Evolutionary conservation across 2,888 invertebrate genomes (phyloP).

Genomic region (Sesia apiformis): DNA sequence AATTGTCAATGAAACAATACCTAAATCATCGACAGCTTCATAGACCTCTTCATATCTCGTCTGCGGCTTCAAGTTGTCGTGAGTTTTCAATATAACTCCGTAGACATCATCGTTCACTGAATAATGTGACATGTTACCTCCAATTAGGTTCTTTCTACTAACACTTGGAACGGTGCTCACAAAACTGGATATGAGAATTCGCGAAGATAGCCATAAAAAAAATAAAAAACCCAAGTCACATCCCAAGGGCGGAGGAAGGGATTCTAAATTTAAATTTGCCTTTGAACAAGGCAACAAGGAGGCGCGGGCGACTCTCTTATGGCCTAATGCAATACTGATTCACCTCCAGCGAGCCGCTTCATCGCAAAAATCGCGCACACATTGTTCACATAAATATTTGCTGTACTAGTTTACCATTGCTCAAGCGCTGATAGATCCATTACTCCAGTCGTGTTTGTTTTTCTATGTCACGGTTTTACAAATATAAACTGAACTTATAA

Average conservation of each 20-base stretch:
- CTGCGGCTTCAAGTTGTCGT: constrained; percentile 32
- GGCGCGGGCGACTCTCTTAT: constrained; percentile 67
- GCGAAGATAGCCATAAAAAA: constrained; percentile 19
- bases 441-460: background rate
- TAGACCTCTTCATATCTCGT: constrained; percentile 49
- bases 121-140: constrained; percentile 36
- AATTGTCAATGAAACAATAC: constrained; percentile 21
- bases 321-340: constrained; percentile 68
- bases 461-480: background rate
- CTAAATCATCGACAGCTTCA: constrained; percentile 58
- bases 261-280: constrained; percentile 67
- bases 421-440: constrained; percentile 9
- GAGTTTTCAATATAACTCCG: constrained; percentile 56
- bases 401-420: constrained; percentile 22
- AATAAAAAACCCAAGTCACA: constrained; percentile 27
- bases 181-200: constrained; percentile 34
- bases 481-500: background rate
- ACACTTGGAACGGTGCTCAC: constrained; percentile 27
- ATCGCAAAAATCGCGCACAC: constrained; percentile 56
- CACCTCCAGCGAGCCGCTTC: constrained; percentile 44
- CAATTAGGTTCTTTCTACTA: constrained; percentile 1
- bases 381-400: constrained; percentile 62
- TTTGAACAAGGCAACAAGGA: constrained; percentile 21
- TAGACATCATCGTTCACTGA: constrained; percentile 65
- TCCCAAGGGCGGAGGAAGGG: constrained; percentile 48